A percentile compares a stretch with the other conserved stretches of the same genome.
These are phyloP conservation scores for Scaptomyza reducta DNA, from an alignment of 2,888 invertebrate genomes.

Conservation along the genomic window DNA sequence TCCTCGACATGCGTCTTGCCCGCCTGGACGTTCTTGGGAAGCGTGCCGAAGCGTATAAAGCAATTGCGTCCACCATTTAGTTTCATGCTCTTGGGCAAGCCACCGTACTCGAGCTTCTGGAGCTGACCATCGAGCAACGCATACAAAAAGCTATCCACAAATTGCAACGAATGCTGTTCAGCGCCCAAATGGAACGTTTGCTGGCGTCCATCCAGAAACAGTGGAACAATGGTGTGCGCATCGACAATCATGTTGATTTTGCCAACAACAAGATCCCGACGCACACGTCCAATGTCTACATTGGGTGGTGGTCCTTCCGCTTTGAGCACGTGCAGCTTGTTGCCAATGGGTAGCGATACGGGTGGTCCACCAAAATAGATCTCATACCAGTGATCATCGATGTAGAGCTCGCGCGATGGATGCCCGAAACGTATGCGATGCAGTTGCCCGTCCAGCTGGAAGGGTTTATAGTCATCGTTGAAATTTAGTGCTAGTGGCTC, in stretches of 20 bases:
- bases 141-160: conserved; percentile 90
- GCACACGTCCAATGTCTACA: conserved; percentile 94
- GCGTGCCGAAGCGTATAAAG: conserved; percentile 91
- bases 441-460: conserved; percentile 89
- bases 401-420: conserved; percentile 94
- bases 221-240: conserved; percentile 90
- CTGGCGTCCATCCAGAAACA: conserved; percentile 92
- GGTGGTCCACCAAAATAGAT: conserved; percentile 96
- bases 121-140: conserved; percentile 92
- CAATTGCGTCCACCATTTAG: conserved; percentile 89
- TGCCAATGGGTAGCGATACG: conserved; percentile 91
- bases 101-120: conserved; percentile 92
- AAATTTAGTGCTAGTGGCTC: conserved; percentile 88
- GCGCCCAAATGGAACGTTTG: conserved; percentile 91
- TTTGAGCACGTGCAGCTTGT: conserved; percentile 90
- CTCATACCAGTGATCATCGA: conserved; percentile 95
- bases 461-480: conserved; percentile 90
- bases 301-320: conserved; percentile 96
- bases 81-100: conserved; percentile 91
- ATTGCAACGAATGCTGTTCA: conserved; percentile 90
- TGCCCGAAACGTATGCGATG: conserved; percentile 95
- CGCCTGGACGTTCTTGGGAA: conserved; percentile 90
- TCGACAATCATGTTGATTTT: conserved; percentile 93
- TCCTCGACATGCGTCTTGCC: conserved; percentile 89
- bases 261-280: conserved; percentile 93